phyloP scores from a whole-genome alignment of 2,888 invertebrate species.

The Orthonevra nobilis region DNA sequence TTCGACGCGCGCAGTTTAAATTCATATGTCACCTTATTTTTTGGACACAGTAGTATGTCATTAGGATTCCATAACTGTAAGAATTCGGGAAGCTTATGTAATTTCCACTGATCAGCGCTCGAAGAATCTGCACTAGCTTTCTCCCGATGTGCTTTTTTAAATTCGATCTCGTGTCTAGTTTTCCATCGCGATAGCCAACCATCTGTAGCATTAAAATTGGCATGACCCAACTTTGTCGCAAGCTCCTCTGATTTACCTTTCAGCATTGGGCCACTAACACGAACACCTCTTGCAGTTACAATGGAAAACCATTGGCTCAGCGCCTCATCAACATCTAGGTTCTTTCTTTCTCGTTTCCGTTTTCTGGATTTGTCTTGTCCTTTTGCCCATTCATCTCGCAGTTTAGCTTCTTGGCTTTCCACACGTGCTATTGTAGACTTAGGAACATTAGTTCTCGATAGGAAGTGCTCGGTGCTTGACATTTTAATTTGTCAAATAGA shows the following conservation, averaged over 20 bases:
- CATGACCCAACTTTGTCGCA: neutral
- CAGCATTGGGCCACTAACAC: neutral
- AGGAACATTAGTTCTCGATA: slow-evolving; percentile 2
- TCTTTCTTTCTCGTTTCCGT: neutral
- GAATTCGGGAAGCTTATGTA: neutral
- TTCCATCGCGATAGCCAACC: no score
- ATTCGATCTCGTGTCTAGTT: neutral
- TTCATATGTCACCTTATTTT: no score
- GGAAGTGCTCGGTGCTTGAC: neutral
- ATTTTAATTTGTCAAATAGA: neutral
- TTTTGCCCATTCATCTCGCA: neutral
- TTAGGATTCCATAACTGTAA: slow-evolving; percentile 5
- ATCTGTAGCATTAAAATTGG: no score
- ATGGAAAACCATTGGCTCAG: neutral
- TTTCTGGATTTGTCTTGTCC: neutral
- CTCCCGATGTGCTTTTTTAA: neutral
- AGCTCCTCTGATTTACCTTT: neutral
- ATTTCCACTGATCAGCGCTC: neutral
- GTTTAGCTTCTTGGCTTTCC: neutral
- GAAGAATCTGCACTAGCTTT: neutral
- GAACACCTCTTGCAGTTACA: neutral
- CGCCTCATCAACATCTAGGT: neutral
- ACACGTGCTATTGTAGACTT: neutral
- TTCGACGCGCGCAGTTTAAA: no score
- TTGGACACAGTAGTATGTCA: no score